Percentiles rank a stretch among this genome's conserved stretches.
Conservation (phyloP, 2,888 invertebrate genomes). For the Dasypogon diadema region DNA sequence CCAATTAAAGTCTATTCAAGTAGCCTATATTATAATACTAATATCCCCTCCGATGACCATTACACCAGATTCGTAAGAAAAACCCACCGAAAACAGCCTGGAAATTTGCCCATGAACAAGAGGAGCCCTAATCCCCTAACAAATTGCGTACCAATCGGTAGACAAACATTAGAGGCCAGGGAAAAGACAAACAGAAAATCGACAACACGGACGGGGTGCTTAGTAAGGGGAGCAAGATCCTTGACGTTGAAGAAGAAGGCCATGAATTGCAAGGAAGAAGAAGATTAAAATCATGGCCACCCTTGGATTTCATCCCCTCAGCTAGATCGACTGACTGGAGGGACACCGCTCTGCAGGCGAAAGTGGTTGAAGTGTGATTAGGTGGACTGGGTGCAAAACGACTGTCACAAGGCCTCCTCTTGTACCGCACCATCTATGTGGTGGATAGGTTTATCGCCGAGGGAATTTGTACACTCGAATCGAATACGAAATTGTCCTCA, state of each 20-base stretch:
- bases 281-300: not conserved
- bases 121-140: constrained; percentile 25
- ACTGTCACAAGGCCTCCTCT: not conserved
- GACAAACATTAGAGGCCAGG: constrained; percentile 7
- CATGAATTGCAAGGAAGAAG: not conserved
- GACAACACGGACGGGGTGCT: not conserved
- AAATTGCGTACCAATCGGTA: constrained; percentile 24
- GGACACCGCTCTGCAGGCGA: not conserved
- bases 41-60: not conserved
- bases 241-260: not conserved
- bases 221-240: not conserved
- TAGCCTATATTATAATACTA: no score
- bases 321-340: not conserved
- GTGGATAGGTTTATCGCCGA: no score
- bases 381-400: not conserved
- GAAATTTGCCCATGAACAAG: constrained; percentile 6
- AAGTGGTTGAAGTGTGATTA: not conserved
- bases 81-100: not conserved
- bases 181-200: not conserved
- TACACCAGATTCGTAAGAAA: not conserved
- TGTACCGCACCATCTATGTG: not conserved
- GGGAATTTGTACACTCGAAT: not conserved
- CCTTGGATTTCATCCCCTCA: not conserved
- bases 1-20: no score
- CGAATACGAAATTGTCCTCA: constrained; percentile 20